phyloP scores from a whole-genome alignment of 2,888 invertebrate genomes.

The Calephelis perditalis region DNA sequence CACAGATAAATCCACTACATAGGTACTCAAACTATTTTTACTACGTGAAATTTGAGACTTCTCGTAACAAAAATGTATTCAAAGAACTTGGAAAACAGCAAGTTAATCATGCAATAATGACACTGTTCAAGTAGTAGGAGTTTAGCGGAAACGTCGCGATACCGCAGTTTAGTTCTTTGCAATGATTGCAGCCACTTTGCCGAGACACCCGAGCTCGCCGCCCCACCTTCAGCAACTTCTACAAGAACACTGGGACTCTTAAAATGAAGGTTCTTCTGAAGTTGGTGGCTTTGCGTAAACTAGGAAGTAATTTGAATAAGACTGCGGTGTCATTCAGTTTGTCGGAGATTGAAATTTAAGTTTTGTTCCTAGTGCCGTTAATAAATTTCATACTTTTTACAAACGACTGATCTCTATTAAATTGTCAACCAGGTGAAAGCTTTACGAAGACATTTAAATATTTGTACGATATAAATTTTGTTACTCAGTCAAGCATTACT shows the following conservation, averaged over 20 bases:
- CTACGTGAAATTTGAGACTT: too few relatives aligned
- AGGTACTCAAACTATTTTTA: too few relatives aligned
- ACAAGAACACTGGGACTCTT: conserved; percentile 5
- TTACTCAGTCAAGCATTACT: too few relatives aligned
- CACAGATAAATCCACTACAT: too few relatives aligned
- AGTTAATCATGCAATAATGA: conserved; percentile 1
- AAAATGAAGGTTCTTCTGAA: conserved; percentile 3
- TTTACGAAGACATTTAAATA: too few relatives aligned
- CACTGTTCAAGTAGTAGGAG: background rate
- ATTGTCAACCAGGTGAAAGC: too few relatives aligned
- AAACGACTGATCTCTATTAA: background rate
- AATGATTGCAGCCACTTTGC: background rate
- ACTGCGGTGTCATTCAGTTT: conserved; percentile 9
- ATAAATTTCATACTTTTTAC: background rate
- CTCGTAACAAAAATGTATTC: background rate
- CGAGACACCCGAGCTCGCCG: background rate
- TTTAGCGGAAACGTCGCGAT: conserved; percentile 4
- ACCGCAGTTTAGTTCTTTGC: background rate
- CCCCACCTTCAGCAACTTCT: background rate
- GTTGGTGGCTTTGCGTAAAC: conserved; percentile 1
- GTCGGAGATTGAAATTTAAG: conserved; percentile 5
- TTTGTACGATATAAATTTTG: too few relatives aligned
- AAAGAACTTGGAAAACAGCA: background rate
- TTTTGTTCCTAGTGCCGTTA: background rate
- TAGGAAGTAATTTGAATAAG: conserved; percentile 11